phyloP scores from a whole-genome alignment of 1,140 invertebrate species.

The Drosophila bipectinata region DNA sequence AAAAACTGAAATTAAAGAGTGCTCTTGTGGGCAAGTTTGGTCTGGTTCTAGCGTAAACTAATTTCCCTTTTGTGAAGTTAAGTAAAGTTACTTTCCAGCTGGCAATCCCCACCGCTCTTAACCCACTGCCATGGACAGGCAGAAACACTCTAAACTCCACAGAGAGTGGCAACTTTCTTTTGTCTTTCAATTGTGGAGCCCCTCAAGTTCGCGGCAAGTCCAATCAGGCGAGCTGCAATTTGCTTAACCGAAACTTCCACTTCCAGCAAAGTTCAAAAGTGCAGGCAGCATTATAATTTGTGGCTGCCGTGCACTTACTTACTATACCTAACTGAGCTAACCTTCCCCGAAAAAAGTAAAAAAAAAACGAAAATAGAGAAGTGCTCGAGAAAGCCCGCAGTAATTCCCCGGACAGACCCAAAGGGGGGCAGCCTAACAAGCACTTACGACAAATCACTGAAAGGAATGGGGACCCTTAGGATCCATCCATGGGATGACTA shows the following conservation, averaged over 20 bases:
- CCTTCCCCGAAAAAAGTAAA: conserved; percentile 19
- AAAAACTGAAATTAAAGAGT: conserved; percentile 31
- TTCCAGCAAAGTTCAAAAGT: conserved; percentile 69
- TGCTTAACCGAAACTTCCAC: conserved; percentile 45
- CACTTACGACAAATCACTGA: conserved; percentile 58
- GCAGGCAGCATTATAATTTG: conserved; percentile 80
- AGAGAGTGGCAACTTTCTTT: conserved; percentile 61
- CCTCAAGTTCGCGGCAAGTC: conserved; percentile 22
- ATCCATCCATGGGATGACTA: conserved; percentile 15
- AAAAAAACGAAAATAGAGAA: not conserved
- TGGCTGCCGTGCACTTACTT: conserved; percentile 76
- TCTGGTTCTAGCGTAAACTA: conserved; percentile 19
- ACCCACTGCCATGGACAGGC: conserved; percentile 47
- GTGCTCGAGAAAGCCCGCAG: conserved; percentile 41
- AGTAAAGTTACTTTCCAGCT: conserved; percentile 11
- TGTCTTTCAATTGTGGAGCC: conserved; percentile 39
- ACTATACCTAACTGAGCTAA: conserved; percentile 42
- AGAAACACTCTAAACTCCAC: conserved; percentile 45
- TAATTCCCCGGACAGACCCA: conserved; percentile 49
- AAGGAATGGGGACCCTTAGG: conserved; percentile 19
- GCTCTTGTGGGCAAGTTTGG: conserved; percentile 22
- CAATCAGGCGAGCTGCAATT: conserved; percentile 70
- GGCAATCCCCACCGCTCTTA: conserved; percentile 18
- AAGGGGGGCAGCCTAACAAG: conserved; percentile 21
- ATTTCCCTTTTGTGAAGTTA: conserved; percentile 20